Base-by-base conservation (phyloP, 2,888 invertebrate genomes). In the Leptinotarsa haldemani region DNA sequence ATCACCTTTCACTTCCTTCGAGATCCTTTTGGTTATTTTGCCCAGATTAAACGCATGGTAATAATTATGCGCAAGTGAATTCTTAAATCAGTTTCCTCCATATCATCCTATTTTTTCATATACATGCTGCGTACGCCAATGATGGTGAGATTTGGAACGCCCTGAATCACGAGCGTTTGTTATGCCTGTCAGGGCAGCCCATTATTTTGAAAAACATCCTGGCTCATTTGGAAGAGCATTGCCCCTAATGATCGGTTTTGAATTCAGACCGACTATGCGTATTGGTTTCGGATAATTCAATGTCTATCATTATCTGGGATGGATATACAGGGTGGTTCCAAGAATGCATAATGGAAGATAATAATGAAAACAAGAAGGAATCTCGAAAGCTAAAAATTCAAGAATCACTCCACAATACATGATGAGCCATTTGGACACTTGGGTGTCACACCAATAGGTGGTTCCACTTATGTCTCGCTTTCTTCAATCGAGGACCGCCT, bases 161-260 rank as follows among this genome's bases (percentile, higher is more conserved):
- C 68, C 68, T 68, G 56, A 68, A 68, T 56, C 46, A 68, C 68
- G 58, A 68, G 47, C 61, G 56, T 56, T 56, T 68, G 68, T 68
- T 68, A 56, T 56, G 53, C 53, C 53, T 53, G 67, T 67, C 67
- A 53, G 46, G 53, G 47, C 56, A 46, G 56, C 46, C 70, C 74
- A 69, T 77, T 74, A 74, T 65, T 58, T 50, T 66, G 71, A 74
- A 46, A 75, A 77, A 74, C 68, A 74, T 70, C 65, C 70, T 70
- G 72, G 70, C 74, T 73, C 66, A 69, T 75, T 75, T 75, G 64
- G 69, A 65, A 74, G 75, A 72, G 72, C 75, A 74, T 72, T 74
- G 77, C 69, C 65, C 75, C 70, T 77, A 76, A 76, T 77, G 74
- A 76, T 75, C 71, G 53, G 69, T 71, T 76, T 75, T 74, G 74